Evolutionary conservation across 2,113 vertebrate species (phyloP).

Genomic region (Paralichthys olivaceus): DNA sequence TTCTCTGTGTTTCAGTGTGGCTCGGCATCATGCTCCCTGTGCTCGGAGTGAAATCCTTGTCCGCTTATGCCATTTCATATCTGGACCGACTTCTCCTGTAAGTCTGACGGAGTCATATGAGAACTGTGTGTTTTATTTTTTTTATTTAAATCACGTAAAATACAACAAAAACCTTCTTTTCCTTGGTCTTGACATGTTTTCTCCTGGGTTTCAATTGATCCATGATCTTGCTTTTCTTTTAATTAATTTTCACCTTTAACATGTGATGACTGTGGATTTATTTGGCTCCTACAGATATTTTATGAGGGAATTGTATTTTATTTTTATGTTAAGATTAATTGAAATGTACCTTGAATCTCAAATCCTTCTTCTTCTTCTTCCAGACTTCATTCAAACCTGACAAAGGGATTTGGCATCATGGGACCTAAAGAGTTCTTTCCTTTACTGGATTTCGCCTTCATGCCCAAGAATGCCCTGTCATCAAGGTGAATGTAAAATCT

Average conservation of each 20-base stretch:
- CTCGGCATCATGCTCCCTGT: slow-evolving; percentile 95
- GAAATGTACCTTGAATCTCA: too few relatives aligned
- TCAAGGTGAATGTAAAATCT: slow-evolving; percentile 83
- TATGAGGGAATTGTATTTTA: not conserved
- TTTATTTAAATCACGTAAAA: not conserved
- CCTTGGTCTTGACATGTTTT: too few relatives aligned
- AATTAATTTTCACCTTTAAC: too few relatives aligned
- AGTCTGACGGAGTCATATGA: slow-evolving; percentile 68
- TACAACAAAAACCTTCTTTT: too few relatives aligned
- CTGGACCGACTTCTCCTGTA: slow-evolving; percentile 93
- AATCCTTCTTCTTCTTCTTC: not conserved
- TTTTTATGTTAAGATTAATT: not conserved
- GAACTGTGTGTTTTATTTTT: not conserved
- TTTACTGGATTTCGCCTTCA: slow-evolving; percentile 95
- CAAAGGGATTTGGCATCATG: slow-evolving; percentile 95
- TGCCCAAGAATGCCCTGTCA: slow-evolving; percentile 94
- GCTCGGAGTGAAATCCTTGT: slow-evolving; percentile 92
- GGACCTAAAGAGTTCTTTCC: slow-evolving; percentile 98
- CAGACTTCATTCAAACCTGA: slow-evolving; percentile 93
- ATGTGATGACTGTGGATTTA: not conserved
- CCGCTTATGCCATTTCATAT: slow-evolving; percentile 90
- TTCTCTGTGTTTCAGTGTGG: slow-evolving; percentile 88
- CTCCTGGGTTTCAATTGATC: too few relatives aligned
- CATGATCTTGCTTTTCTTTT: too few relatives aligned
- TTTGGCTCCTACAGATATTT: not conserved